These are phyloP conservation scores for Tamandua tetradactyla DNA, from an alignment of 2,797 vertebrate species.

Conservation along the genomic window DNA sequence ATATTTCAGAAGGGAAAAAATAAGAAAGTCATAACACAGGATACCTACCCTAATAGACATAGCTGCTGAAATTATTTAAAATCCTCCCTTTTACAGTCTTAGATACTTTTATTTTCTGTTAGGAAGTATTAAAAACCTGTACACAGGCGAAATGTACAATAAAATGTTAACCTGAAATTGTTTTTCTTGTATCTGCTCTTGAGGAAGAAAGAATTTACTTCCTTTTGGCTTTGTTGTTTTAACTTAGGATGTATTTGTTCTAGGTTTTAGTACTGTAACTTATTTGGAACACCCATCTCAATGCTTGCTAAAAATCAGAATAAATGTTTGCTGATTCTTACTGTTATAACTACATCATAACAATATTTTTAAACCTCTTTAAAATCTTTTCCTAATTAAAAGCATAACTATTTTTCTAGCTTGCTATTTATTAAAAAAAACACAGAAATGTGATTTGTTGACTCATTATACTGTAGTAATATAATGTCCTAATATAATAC, in stretches of 20 bases:
- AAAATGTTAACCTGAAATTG: conserved; percentile 40
- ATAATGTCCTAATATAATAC: not conserved
- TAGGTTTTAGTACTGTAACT: not conserved
- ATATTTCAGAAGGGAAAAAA: conserved; percentile 13
- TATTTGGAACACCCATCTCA: not conserved
- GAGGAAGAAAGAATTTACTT: conserved; percentile 3
- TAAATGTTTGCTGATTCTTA: conserved; percentile 20
- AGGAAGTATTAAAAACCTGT: not conserved
- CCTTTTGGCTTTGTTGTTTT: not conserved
- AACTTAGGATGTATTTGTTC: conserved; percentile 47
- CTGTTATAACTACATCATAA: conserved; percentile 8
- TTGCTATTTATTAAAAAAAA: conserved; percentile 34
- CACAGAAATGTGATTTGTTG: not conserved
- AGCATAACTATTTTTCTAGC: not conserved
- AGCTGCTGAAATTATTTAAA: conserved; percentile 23
- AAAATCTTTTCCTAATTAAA: conserved; percentile 5
- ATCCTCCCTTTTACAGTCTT: not conserved
- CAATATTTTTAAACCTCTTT: not conserved
- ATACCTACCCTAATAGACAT: not conserved
- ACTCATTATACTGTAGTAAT: not conserved
- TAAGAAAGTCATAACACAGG: not conserved
- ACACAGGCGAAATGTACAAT: not conserved
- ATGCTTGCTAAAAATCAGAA: conserved; percentile 35
- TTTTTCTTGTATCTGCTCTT: conserved; percentile 46
- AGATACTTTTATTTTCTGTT: not conserved